Evolutionary conservation across 2,888 invertebrate genomes (phyloP).

Genomic region (Rosalia funebris): DNA sequence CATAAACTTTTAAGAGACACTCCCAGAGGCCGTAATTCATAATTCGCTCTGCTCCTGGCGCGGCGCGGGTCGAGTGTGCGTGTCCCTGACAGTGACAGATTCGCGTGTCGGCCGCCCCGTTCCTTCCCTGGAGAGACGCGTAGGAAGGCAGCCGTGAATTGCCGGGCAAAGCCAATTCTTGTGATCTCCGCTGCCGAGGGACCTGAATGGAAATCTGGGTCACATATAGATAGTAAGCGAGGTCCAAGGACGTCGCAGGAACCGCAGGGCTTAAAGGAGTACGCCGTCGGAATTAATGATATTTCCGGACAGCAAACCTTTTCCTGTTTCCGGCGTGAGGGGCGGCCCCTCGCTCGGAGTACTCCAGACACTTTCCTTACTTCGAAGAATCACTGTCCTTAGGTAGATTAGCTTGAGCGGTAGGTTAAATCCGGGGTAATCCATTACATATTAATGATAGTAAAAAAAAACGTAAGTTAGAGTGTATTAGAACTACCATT

Average conservation of each 20-base stretch:
- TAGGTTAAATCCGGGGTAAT: no score
- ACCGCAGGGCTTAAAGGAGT: conserved; percentile 19
- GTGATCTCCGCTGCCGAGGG: conserved; percentile 22
- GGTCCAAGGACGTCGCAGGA: conserved; percentile 31
- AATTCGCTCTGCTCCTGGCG: background rate
- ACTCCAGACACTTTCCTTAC: no score
- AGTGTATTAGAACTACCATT: no score
- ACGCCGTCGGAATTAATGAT: conserved; percentile 18
- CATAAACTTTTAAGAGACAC: no score
- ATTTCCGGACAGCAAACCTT: conserved; percentile 17
- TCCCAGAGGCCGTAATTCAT: background rate
- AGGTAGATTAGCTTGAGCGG: no score
- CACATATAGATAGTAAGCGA: conserved; percentile 30
- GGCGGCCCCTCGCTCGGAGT: background rate
- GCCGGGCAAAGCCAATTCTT: conserved; percentile 12
- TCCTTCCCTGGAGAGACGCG: background rate
- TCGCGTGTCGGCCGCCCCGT: conserved; percentile 5
- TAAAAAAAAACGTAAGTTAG: no score
- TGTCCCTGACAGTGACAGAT: conserved; percentile 11
- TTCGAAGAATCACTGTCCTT: no score
- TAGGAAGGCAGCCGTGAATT: conserved; percentile 2
- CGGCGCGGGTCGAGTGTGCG: background rate
- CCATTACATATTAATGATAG: no score
- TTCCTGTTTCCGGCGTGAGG: conserved; percentile 17
- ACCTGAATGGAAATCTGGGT: conserved; percentile 31